These are phyloP conservation scores for Crotalus viridis DNA, from an alignment of 2,113 vertebrate species.

Conservation along the genomic window DNA sequence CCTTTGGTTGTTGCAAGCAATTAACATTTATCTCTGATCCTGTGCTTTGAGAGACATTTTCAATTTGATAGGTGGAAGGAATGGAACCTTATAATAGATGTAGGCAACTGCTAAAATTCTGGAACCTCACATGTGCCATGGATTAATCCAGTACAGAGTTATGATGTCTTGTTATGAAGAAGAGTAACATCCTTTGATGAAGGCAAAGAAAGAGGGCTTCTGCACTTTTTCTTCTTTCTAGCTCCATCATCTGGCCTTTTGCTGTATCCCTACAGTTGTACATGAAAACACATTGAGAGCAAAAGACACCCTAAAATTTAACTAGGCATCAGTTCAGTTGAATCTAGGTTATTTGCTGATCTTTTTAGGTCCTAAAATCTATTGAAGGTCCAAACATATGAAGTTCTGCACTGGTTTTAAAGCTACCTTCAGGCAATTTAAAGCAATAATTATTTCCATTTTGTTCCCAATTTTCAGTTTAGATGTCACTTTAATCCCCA, in stretches of 20 bases:
- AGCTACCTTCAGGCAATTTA: not conserved
- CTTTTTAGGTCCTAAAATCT: not conserved
- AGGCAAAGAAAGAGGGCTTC: not conserved
- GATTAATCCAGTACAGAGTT: not conserved
- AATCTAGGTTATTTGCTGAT: not conserved
- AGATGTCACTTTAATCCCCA: not conserved
- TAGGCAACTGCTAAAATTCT: not conserved
- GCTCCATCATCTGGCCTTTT: not conserved
- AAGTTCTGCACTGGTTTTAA: not conserved
- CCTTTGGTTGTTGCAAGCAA: not conserved
- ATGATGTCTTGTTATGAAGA: not conserved
- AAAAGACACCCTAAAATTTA: not conserved
- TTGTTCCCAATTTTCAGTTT: conserved; percentile 16
- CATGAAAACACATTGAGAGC: not conserved
- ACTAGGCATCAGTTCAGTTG: not conserved
- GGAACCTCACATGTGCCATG: not conserved
- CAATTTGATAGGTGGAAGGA: not conserved
- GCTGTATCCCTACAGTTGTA: not conserved
- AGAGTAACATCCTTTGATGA: not conserved
- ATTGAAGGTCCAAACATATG: not conserved
- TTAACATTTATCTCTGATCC: not conserved
- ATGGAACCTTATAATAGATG: not conserved
- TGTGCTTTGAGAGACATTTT: not conserved
- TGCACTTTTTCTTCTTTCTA: not conserved
- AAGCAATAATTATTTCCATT: not conserved